Evolutionary conservation across 2,888 invertebrate genomes (phyloP).

Genomic region (Parnassius orleans): DNA sequence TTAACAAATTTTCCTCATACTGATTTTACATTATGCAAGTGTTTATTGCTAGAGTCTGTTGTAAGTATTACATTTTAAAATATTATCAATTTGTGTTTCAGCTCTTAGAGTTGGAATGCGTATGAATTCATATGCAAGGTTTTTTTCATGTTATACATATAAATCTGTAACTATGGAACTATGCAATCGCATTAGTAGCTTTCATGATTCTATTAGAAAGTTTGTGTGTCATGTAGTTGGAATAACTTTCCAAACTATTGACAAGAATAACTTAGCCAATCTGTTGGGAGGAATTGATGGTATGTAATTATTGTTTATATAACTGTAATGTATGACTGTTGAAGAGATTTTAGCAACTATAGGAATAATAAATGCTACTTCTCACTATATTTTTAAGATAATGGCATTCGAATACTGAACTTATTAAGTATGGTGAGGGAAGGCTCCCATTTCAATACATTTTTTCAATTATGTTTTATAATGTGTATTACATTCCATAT

Average conservation of each 20-base stretch:
- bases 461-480: no score
- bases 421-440: no score
- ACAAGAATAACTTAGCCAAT: slow-evolving; percentile 88
- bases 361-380: not conserved
- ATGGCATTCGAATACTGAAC: no score
- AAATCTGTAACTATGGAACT: slow-evolving; percentile 64
- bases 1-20: slow-evolving; percentile 98
- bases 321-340: no score
- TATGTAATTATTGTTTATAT: slow-evolving; percentile 50
- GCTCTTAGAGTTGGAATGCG: no score
- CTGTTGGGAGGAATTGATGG: slow-evolving; percentile 95
- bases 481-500: no score
- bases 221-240: slow-evolving; percentile 98
- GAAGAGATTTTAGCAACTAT: no score
- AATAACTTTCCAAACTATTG: slow-evolving; percentile 97
- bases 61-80: slow-evolving; percentile 45
- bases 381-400: not conserved
- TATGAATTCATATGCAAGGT: no score
- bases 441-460: no score
- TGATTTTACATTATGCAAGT: slow-evolving; percentile 98
- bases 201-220: slow-evolving; percentile 96
- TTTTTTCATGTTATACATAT: not conserved
- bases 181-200: slow-evolving; percentile 90
- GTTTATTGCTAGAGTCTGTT: slow-evolving; percentile 89
- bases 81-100: no score